Conservation (phyloP, 2,888 invertebrate species). For the Oeneis ivallda region DNA sequence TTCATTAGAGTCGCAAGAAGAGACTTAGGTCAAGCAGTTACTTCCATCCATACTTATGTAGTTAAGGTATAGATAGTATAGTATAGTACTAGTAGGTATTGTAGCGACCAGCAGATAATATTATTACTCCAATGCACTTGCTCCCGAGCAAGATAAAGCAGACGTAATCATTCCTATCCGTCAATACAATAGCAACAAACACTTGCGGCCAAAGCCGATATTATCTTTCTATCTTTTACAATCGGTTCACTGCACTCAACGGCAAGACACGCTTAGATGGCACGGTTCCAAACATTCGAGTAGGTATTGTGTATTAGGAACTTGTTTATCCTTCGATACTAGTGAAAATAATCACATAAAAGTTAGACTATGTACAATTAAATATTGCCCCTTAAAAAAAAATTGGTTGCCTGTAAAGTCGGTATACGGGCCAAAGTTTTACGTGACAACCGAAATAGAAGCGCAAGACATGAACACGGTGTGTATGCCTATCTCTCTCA, state of each 20-base stretch:
- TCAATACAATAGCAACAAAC: constrained; percentile 10
- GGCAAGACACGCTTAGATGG: constrained; percentile 13
- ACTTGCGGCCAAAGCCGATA: constrained; percentile 4
- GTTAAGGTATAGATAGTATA: too few species aligned
- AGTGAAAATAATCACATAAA: constrained; percentile 5
- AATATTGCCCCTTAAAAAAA: too few species aligned
- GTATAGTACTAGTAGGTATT: neutral
- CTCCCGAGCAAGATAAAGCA: neutral
- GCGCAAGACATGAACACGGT: too few species aligned
- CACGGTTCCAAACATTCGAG: constrained; percentile 5
- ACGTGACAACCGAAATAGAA: too few species aligned
- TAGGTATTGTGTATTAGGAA: constrained; percentile 3
- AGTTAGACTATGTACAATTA: neutral
- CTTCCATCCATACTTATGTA: too few species aligned
- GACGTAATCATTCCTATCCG: neutral
- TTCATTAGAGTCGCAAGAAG: too few species aligned
- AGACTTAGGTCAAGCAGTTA: too few species aligned
- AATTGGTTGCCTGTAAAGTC: neutral
- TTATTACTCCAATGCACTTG: neutral
- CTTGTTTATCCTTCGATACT: constrained; percentile 2
- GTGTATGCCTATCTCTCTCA: too few species aligned
- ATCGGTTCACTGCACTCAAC: constrained; percentile 14
- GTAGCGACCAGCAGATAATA: neutral
- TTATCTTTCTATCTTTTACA: constrained; percentile 21
- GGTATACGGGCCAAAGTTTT: too few species aligned